Percentiles rank a stretch among this genome's conserved stretches.
Conservation (phyloP, 2,888 invertebrate species). For the Protophormia terraenovae region DNA sequence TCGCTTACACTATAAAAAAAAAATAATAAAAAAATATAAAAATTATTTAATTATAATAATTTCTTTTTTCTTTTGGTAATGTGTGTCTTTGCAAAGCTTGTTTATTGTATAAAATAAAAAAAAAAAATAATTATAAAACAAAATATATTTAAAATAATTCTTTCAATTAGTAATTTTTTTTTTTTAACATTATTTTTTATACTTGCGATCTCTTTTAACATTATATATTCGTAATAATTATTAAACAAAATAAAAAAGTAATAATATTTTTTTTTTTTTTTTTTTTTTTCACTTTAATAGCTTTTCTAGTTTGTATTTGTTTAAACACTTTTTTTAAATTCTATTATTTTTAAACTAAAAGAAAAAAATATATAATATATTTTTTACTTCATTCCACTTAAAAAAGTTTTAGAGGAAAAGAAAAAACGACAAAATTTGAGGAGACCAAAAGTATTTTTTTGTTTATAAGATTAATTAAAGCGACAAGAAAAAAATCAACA, state of each 20-base stretch:
- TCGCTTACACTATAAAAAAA: constrained; percentile 33
- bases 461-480: not conserved
- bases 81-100: constrained; percentile 66
- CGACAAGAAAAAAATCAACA: too few species aligned
- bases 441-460: constrained; percentile 43
- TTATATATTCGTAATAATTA: constrained; percentile 62
- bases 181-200: constrained; percentile 41
- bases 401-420: constrained; percentile 30
- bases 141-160: constrained; percentile 35
- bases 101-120: constrained; percentile 39
- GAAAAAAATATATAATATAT: constrained; percentile 22
- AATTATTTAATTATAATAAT: not conserved
- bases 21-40: not conserved
- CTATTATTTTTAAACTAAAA: constrained; percentile 7
- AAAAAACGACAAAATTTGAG: constrained; percentile 8
- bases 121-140: constrained; percentile 25
- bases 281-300: constrained; percentile 54
- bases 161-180: constrained; percentile 56
- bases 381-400: constrained; percentile 65
- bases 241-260: constrained; percentile 34
- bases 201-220: constrained; percentile 66
- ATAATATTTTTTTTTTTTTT: too few species aligned
- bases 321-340: constrained; percentile 11
- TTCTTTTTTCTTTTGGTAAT: constrained; percentile 38
- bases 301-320: constrained; percentile 58